A percentile compares a stretch with the other conserved stretches of the same genome.
phyloP scores from a whole-genome alignment of 2,113 vertebrate species.

The Mungos mungo region DNA sequence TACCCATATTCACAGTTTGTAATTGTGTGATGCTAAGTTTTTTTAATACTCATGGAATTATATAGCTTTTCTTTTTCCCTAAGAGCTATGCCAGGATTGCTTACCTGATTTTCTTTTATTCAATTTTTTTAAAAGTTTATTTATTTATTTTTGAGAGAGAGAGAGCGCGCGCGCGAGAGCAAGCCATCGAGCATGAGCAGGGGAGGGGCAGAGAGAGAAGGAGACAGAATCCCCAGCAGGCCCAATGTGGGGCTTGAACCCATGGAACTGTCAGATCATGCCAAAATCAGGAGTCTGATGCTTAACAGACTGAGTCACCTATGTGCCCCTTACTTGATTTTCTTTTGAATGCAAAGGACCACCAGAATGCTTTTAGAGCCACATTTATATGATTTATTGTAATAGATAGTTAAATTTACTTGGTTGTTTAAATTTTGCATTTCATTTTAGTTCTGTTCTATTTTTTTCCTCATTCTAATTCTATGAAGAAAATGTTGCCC shows the following conservation, averaged over 20 bases:
- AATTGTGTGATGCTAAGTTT: not conserved
- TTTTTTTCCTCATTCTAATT: conserved; percentile 63
- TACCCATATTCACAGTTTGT: not conserved
- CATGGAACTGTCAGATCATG: no score
- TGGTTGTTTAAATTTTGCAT: not conserved
- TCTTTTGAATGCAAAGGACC: not conserved
- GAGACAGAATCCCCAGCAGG: no score
- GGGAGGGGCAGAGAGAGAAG: no score
- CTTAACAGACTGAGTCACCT: no score
- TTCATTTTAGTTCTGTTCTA: conserved; percentile 57
- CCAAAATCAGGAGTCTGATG: no score
- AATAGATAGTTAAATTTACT: conserved; percentile 1
- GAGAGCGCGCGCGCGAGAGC: no score
- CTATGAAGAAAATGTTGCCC: conserved; percentile 52
- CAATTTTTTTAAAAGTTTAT: no score
- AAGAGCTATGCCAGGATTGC: conserved; percentile 9
- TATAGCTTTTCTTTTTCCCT: not conserved
- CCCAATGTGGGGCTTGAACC: no score
- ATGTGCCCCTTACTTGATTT: not conserved
- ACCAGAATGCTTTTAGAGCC: not conserved
- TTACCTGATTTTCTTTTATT: conserved; percentile 20
- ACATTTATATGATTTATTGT: not conserved
- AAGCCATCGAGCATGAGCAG: no score
- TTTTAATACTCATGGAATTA: not conserved
- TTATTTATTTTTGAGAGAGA: no score